These are phyloP conservation scores for Tethya wilhelma DNA, from an alignment of 37 sponge, comb jelly and placozoan genomes.

Conservation along the genomic window DNA sequence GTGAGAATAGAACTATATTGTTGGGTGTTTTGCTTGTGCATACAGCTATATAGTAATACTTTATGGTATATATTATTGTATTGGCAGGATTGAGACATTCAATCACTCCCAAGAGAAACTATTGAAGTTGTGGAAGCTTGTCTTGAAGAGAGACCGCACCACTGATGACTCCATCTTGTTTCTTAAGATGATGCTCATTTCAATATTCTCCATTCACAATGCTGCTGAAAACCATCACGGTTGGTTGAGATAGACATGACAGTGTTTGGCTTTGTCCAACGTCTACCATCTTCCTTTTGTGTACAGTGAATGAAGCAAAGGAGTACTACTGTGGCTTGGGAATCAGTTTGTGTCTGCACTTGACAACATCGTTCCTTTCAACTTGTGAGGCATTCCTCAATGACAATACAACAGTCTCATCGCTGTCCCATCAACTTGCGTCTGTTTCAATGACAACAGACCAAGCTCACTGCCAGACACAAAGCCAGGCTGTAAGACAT, in stretches of 20 bases:
- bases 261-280: no score
- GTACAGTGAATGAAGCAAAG: no score
- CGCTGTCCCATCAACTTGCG: no score
- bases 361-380: neutral
- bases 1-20: conserved; percentile 49
- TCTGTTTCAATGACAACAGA: no score
- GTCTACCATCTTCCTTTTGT: no score
- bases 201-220: conserved; percentile 75
- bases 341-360: conserved; percentile 17
- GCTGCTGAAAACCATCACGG: conserved; percentile 21
- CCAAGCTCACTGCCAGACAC: no score
- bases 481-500: no score
- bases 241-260: neutral
- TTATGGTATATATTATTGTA: neutral
- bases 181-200: conserved; percentile 70
- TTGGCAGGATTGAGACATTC: conserved; percentile 36
- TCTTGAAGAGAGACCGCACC: neutral
- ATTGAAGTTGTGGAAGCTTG: conserved; percentile 2
- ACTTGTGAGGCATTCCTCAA: no score
- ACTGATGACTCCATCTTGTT: conserved; percentile 16
- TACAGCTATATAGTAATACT: no score
- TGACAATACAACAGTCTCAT: no score
- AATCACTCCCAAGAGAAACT: conserved; percentile 10
- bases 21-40: no score
- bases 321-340: conserved; percentile 40